A percentile compares a stretch with the other conserved stretches of the same genome.
phyloP scores from a whole-genome alignment of 2,797 vertebrate genomes.

The Arctocebus calabarensis region DNA sequence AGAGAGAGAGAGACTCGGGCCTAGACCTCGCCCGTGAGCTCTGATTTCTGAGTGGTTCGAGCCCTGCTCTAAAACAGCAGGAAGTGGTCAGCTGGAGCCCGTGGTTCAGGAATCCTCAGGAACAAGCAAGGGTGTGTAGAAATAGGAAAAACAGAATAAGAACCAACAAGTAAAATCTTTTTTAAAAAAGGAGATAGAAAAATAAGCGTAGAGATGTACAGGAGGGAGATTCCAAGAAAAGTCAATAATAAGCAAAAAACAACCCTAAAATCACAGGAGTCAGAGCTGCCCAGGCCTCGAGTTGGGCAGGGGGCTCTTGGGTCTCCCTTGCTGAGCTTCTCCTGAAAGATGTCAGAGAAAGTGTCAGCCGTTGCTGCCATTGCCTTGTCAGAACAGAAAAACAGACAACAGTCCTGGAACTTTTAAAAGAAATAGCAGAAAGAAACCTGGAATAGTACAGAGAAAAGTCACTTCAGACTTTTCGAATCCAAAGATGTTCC shows the following conservation, averaged over 20 bases:
- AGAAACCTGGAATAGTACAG: neutral
- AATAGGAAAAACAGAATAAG: neutral
- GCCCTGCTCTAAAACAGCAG: neutral
- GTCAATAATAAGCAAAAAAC: neutral
- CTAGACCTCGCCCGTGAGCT: neutral
- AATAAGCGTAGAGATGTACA: neutral
- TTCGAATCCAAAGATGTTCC: neutral
- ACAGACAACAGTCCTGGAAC: neutral
- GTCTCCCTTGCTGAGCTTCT: neutral
- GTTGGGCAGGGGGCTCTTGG: no score
- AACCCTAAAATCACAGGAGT: neutral
- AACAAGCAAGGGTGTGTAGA: neutral
- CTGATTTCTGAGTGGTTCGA: neutral
- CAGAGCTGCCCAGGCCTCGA: neutral
- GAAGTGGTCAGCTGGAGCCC: neutral
- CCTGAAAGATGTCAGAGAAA: neutral
- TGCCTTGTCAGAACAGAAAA: neutral
- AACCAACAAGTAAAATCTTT: neutral
- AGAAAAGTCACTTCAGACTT: neutral
- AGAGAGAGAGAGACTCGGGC: neutral
- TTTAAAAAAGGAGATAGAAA: neutral
- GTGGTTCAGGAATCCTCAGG: neutral
- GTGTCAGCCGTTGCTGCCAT: rapidly evolving
- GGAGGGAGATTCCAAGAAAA: neutral
- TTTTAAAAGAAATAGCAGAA: neutral